Evolutionary conservation across 2,113 vertebrate species (phyloP), one percentile per base, ranked within the genome.

Genomic region (Alethe castanea): DNA sequence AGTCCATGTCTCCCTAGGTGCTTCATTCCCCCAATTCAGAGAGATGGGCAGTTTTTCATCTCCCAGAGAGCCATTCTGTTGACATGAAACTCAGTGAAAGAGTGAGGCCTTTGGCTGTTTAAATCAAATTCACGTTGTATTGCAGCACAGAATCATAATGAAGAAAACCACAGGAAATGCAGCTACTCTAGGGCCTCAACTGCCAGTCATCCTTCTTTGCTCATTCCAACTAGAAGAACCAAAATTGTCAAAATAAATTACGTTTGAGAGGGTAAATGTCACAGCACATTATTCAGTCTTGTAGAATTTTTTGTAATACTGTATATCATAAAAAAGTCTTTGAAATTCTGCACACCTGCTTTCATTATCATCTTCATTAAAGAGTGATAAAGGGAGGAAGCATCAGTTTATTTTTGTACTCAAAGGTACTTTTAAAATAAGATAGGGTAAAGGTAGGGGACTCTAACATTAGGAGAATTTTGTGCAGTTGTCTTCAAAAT

Each of bases 1-100:
- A 65, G 26, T 50, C 22, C 24, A 8, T 0, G 0, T 65, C 6
- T 19, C 24, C 38, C 28, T 9, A 5, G 0, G 0, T 56, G 14
- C 45, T 66, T 64, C 1, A 0, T 52, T 80, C n/a, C 23, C 56
- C 62, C 47, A 25, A 0, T 31, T 67, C 60, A 66, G 59, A 60
- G 31, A 31, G 11, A 44, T 53, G n/a, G 45, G 19, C 56, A 42
- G 35, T 9, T 91, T 64, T n/a, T 83, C 19, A 47, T 73, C 64
- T 94, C 62, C 45, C 45, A 80, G 48, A 61, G 40, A 76, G 62
- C 70, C 53, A 13, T 25, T 73, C 45, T 90, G 8, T 53, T 74
- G 60, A 59, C 13, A 9, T 38, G 72, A 61, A 90, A 66, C 44
- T 71, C 38, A 15, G 35, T 44, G 85, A 79, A 82, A 65, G 62